phyloP scores from a whole-genome alignment of 2,113 vertebrate species.

The Rhombomys opimus region DNA sequence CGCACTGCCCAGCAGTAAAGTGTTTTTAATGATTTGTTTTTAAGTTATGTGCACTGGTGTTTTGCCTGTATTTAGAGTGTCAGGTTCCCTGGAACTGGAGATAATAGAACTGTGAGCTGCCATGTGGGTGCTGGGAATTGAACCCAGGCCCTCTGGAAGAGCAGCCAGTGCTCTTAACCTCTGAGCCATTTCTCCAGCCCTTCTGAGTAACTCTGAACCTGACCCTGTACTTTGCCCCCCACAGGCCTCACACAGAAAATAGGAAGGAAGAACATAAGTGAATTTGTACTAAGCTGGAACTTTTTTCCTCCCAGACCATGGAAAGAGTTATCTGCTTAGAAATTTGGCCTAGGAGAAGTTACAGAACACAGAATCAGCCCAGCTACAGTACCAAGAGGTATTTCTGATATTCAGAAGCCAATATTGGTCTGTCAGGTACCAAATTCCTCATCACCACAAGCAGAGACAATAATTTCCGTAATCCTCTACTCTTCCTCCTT shows the following conservation, averaged over 20 bases:
- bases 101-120: too few relatives aligned
- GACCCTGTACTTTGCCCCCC: neutral
- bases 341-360: neutral
- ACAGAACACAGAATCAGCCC: neutral
- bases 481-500: slow-evolving; percentile 2
- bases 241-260: neutral
- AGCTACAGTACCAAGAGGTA: neutral
- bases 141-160: too few relatives aligned
- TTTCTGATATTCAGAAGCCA: neutral
- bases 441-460: neutral
- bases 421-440: neutral
- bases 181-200: too few relatives aligned
- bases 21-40: too few relatives aligned
- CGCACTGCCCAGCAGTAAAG: too few relatives aligned
- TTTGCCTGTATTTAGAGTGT: too few relatives aligned
- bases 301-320: neutral
- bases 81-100: too few relatives aligned
- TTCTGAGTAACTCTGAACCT: slow-evolving; percentile 4
- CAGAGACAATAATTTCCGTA: neutral
- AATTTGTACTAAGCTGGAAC: slow-evolving; percentile 1
- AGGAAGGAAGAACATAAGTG: neutral
- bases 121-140: too few relatives aligned
- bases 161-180: too few relatives aligned
- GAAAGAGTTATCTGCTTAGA: slow-evolving; percentile 21
- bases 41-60: too few relatives aligned